A percentile compares a stretch with the other conserved stretches of the same genome.
phyloP scores from a whole-genome alignment of 2,888 invertebrate genomes.

The Villa cingulata region DNA sequence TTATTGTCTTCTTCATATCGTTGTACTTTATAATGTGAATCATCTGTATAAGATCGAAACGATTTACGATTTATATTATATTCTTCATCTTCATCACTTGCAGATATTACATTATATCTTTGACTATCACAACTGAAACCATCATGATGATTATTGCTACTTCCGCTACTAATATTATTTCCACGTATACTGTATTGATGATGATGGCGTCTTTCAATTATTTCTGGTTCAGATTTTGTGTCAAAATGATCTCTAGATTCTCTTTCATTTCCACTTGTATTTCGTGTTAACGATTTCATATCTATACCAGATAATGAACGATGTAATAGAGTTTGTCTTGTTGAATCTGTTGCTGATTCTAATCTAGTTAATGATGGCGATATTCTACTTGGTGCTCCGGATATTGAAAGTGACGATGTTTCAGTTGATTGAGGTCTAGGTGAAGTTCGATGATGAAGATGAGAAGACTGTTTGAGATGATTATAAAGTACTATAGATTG shows the following conservation, averaged over 20 bases:
- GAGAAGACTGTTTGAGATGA: slow-evolving; percentile 26
- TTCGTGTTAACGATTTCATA: background rate
- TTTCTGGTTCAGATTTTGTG: background rate
- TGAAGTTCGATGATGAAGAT: no score
- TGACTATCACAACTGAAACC: background rate
- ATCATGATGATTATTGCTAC: no score
- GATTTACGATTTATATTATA: background rate
- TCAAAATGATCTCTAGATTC: background rate
- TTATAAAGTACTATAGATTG: slow-evolving; percentile 29
- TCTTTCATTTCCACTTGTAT: no score
- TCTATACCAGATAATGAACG: background rate
- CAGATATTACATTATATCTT: background rate
- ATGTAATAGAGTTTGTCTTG: background rate
- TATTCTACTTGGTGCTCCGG: background rate
- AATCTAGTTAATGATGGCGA: background rate
- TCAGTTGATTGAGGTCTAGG: background rate
- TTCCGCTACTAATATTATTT: background rate
- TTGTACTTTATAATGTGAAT: slow-evolving; percentile 5
- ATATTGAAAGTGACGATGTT: background rate
- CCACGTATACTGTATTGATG: background rate
- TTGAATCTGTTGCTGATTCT: background rate
- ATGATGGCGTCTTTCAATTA: background rate
- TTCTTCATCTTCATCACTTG: slow-evolving; percentile 12
- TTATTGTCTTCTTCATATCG: slow-evolving; percentile 1
- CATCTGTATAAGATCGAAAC: slow-evolving; percentile 1